Base-by-base conservation (phyloP, 2,797 vertebrate species). In the Leuciscus waleckii region DNA sequence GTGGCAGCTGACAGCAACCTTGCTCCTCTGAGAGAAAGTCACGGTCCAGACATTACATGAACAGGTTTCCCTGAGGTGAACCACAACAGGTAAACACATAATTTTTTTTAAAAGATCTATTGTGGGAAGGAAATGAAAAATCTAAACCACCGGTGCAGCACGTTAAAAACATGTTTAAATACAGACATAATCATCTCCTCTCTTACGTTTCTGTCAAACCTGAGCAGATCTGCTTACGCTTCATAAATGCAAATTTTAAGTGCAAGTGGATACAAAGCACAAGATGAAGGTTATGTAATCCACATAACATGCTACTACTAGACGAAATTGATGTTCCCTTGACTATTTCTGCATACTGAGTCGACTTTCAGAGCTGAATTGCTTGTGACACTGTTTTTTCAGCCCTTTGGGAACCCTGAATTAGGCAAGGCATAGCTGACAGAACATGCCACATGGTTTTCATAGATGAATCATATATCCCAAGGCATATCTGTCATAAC, bases 401-500 rank as follows among this genome's bases (percentile, higher is more conserved):
- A 61, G 67, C 61, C 70, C 61, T 69, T 26, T 83, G 14, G 61
- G 76, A 76, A 83, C 51, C 63, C n/a, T 54, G 65, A 63, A 35
- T 80, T 79, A 49, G 69, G 17, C 74, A 82, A 70, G 51, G 61
- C 32, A 82, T 43, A 79, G 77, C 70, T 86, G 69, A 79, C 56
- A 56, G 56, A 83, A 87, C 63, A 67, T 75, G 61, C 37, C 78
- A 75, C 43, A 58, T 84, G 78, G 35, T 76, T 81, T 87, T 75
- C 68, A 74, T 75, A 79, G 79, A 88, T 74, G 32, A 41, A 79
- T 77, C 70, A 39, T 35, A 43, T 82, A 56, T 73, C 84, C 78
- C 68, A 71, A 83, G 83, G 88, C 87, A 87, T 46, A 58, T 46
- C 88, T 85, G 87, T 89, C 88, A 82, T 61, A 51, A 69, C 56